phyloP scores from a whole-genome alignment of 2,113 vertebrate genomes.

The Platycercus adscitus region DNA sequence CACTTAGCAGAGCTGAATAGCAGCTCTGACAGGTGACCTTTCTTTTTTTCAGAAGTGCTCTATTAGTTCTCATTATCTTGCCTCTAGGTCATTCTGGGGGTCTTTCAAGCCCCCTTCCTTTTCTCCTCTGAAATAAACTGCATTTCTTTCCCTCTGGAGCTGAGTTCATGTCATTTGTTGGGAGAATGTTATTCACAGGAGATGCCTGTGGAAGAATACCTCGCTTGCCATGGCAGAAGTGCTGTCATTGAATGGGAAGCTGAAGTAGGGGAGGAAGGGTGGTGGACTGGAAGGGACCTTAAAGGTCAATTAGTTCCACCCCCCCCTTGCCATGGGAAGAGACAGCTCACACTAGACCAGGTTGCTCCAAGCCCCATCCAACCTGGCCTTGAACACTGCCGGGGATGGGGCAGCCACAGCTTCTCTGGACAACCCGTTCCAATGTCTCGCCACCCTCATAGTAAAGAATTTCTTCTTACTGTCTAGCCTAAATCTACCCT shows the following conservation, averaged over 20 bases:
- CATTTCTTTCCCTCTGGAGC: neutral
- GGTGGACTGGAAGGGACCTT: neutral
- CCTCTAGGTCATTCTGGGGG: neutral
- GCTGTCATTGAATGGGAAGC: neutral
- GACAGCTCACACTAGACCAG: neutral
- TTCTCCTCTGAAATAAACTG: neutral
- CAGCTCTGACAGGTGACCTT: constrained; percentile 42
- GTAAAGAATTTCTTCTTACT: neutral
- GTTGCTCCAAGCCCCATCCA: neutral
- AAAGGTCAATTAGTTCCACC: neutral
- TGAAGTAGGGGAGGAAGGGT: neutral
- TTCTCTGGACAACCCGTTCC: neutral
- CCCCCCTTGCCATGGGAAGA: neutral
- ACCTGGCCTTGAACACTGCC: neutral
- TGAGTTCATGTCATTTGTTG: neutral
- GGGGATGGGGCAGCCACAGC: neutral
- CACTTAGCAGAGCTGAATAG: constrained; percentile 45
- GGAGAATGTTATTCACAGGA: neutral
- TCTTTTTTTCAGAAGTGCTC: constrained; percentile 10
- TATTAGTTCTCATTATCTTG: constrained; percentile 54
- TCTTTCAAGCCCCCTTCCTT: neutral
- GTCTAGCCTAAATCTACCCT: neutral
- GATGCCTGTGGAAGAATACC: neutral
- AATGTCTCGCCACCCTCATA: neutral
- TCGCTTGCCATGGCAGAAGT: neutral